Base-by-base conservation (phyloP, 2,113 vertebrate genomes). In the Misgurnus anguillicaudatus region DNA sequence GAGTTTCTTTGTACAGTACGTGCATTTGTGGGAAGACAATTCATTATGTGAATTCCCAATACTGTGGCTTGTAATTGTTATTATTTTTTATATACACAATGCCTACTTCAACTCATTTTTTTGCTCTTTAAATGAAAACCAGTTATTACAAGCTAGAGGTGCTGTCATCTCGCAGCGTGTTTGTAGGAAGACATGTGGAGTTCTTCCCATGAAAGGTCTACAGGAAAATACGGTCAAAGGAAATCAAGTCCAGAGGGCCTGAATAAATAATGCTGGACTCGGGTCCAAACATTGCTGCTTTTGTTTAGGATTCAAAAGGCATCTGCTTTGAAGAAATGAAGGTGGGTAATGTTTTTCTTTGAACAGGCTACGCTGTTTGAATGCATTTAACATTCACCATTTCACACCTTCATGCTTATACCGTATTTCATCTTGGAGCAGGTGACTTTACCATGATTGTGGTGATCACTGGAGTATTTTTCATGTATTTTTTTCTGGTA, bases 261-360 rank as follows among this genome's bases (percentile, higher is more conserved):
- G 51, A 6, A 3, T 70, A 55, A 39, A 70, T 70, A 55, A 39
- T 55, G 24, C 48, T 55, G 48, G 16, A 48, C 16, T 53, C 24
- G 7, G 48, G 24, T 70, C 67, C 48, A 55, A 38, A 69, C 47
- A 51, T 51, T 4, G 48, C 13, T 51, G 48, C 4, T 1, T 11
- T 51, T 51, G 48, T 51, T 51, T 16, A 51, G 48, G 14, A 51
- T 51, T 51, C 48, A 51, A 51, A 51, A 51, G 13, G 48, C 13
- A 14, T 51, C 13, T 6, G 31, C 11, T 55, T 69, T 70, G 36
- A 55, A 8, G n/a, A 57, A 41, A 55, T 70, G 19, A 57, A 58
- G 69, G 17, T 72, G 9, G 39, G 38, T 70, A 38, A 71, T 39
- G 48, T 71, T 71, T 51, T 71, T 31, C 17, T 55, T 17, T 55